phyloP scores from a whole-genome alignment of 2,113 vertebrate genomes.

The Sinocyclocheilus rhinocerous region DNA sequence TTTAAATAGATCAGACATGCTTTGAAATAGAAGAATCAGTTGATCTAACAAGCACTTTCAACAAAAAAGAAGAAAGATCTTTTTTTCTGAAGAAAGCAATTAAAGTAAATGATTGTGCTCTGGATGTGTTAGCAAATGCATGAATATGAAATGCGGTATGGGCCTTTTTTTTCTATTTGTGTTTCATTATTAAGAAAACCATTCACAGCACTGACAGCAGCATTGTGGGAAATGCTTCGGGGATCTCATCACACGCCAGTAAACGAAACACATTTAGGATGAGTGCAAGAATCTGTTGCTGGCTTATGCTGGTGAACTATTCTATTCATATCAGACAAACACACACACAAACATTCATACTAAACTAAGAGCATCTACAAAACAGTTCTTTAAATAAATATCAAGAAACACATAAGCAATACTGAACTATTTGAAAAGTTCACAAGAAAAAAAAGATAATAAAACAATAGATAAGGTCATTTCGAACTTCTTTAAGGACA shows the following conservation, averaged over 20 bases:
- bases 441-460: too few species aligned
- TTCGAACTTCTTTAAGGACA: too few species aligned
- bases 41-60: conserved; percentile 23
- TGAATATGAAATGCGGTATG: conserved; percentile 37
- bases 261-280: background rate
- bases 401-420: background rate
- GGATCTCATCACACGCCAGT: conserved; percentile 14
- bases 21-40: conserved; percentile 16
- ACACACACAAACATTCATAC: background rate
- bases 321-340: background rate
- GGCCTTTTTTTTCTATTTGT: conserved; percentile 32
- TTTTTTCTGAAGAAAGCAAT: conserved; percentile 20
- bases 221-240: conserved; percentile 4
- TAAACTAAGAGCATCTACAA: background rate
- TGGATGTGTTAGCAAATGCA: conserved; percentile 32
- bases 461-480: too few species aligned
- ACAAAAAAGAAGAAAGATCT: background rate
- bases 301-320: background rate
- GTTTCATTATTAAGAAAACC: conserved; percentile 10
- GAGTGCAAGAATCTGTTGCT: background rate
- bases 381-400: background rate
- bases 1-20: conserved; percentile 7
- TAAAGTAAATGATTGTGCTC: conserved; percentile 25
- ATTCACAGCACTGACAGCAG: conserved; percentile 5
- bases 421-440: background rate